Base-by-base conservation (phyloP, 1,140 invertebrate species). In the Platyura marginata region DNA sequence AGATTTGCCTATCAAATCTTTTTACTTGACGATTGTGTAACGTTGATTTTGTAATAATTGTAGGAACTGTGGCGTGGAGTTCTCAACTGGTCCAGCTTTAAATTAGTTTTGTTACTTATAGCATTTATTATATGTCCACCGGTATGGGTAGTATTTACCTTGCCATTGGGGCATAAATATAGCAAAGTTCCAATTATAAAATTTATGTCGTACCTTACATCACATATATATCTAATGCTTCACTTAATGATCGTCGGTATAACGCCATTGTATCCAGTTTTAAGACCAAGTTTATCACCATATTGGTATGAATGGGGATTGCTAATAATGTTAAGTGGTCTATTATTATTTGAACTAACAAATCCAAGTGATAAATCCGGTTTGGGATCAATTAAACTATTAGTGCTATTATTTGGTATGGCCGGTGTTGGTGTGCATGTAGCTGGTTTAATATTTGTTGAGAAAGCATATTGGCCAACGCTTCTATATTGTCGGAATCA, bases 171-270 rank as follows among this genome's bases (percentile, higher is more conserved):
- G 18, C 90, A 94, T 66, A 85, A 85, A 61, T 96, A 93, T 64
- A 87, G 92, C 70, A 91, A 87, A 67, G 79, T 86, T 51, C 95
- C 95, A 16, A 95, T 98, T 49, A 95, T 98, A 54, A 98, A 98
- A 66, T 98, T 98, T 62, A 96, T 98, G 85, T 94, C 92, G 11
- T 96, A 98, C 64, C 72, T 98, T 40, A 96, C 94, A 1, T 97
- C 95, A 1, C 95, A 98, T 66, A 80, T 98, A 48, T 95, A 96
- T 63, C 75, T 98, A 41, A 96, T 98, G 79, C 65, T 91, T 38
- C 77, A 98, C 47, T 75, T 97, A 48, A 74, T 83, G 41, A 68
- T 95, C 42, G 87, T 89, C n/a, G 85, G 81, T 21, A 91, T 96
- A 43, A 85, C 80, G 40, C 89, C 92, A 21, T 75, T 90, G 44